These are phyloP conservation scores for Umimayanthus kanabou DNA, from an alignment of 92 coral and sea anemone genomes.

Conservation along the genomic window DNA sequence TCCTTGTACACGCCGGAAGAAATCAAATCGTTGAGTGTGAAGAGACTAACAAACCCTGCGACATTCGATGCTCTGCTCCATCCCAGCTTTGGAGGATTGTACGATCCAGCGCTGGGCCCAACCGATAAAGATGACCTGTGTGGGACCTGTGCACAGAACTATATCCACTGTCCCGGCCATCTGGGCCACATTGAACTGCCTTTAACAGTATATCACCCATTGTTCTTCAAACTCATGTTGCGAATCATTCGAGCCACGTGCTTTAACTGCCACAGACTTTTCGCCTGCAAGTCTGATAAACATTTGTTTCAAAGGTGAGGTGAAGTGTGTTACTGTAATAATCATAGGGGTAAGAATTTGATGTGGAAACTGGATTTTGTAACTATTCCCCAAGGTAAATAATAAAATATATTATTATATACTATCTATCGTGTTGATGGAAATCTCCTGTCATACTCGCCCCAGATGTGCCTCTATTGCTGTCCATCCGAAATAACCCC, in stretches of 20 bases:
- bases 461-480: too few relatives aligned
- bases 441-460: too few relatives aligned
- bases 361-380: too few relatives aligned
- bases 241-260: slow-evolving; percentile 80
- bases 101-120: slow-evolving; percentile 95
- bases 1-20: slow-evolving; percentile 83
- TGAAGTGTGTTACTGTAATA: not conserved
- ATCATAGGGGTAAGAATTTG: not conserved
- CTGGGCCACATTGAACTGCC: slow-evolving; percentile 93
- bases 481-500: too few relatives aligned
- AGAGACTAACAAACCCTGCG: slow-evolving; percentile 82
- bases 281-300: slow-evolving; percentile 59
- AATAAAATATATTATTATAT: too few relatives aligned
- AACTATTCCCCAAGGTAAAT: too few relatives aligned
- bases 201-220: slow-evolving; percentile 92
- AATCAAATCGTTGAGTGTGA: slow-evolving; percentile 81
- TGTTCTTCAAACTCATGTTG: slow-evolving; percentile 80
- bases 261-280: slow-evolving; percentile 79
- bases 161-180: slow-evolving; percentile 92
- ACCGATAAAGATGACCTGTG: slow-evolving; percentile 95
- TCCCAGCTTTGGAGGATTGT: slow-evolving; percentile 90
- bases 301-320: slow-evolving; percentile 76
- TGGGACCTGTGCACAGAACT: slow-evolving; percentile 90
- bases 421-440: too few relatives aligned
- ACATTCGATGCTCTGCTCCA: slow-evolving; percentile 86